Base-by-base conservation (phyloP, 2,888 invertebrate species). In the Pollenia amentaria region DNA sequence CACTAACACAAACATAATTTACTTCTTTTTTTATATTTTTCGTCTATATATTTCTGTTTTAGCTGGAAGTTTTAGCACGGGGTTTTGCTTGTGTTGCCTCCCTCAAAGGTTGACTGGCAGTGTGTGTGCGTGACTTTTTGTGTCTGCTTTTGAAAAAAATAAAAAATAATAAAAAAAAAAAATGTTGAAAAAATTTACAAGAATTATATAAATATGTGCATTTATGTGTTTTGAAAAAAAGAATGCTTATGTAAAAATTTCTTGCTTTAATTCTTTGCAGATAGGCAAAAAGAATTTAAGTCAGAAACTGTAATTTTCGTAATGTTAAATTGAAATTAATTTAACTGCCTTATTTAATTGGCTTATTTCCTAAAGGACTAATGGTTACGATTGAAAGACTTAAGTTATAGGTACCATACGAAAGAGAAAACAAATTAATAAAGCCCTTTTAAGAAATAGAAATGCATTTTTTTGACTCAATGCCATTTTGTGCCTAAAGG, bases 51-150 rank as follows among this genome's bases (percentile, higher is more conserved):
- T 44, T 65, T 42, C n/a, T 53, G 3, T 12, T 64, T 18, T 21
- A 42, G 53, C 46, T 53, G 53, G 7, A 67, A 29, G 12, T 53
- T 46, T 44, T 11, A 46, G 8, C 29, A 53, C 42, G 6, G 11
- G 40, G 44, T 53, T 44, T 44, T 46, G 3, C 42, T 55, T 51
- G 38, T 53, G 55, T 46, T 55, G 65, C 57, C 29, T 67, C 44
- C 57, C 29, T 67, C 44, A 44, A 55, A 29, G 7, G 3, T 55
- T 77, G 38, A 77, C 67, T 60, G 10, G 16, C 6, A 83, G n/a
- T 55, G 44, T 78, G 84, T 73, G 51, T 76, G 64, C 65, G 57
- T 85, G 76, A 81, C 55, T 77, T 72, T 75, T 64, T 53, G 53
- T 53, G 57, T 75, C 48, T 67, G 70, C 53, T 70, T 42, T 21